These are phyloP conservation scores for Lontra canadensis DNA, from an alignment of 2,113 vertebrate genomes.

Conservation along the genomic window DNA sequence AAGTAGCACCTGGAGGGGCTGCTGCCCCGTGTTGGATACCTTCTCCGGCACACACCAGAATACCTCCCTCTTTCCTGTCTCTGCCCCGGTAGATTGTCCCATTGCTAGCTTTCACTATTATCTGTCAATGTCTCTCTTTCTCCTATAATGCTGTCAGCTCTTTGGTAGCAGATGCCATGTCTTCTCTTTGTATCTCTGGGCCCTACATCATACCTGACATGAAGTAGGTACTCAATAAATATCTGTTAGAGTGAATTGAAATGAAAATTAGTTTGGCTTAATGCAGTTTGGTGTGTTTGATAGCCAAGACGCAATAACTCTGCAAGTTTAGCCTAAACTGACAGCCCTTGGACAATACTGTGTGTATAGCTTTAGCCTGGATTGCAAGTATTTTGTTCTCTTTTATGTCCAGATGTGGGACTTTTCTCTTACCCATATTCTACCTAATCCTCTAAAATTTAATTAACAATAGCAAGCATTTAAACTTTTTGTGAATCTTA, in stretches of 20 bases:
- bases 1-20: background rate
- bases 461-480: background rate
- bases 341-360: background rate
- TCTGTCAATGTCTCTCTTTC: background rate
- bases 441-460: background rate
- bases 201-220: background rate
- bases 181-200: background rate
- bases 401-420: background rate
- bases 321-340: background rate
- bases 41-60: background rate
- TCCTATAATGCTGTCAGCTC: background rate
- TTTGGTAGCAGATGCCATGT: background rate
- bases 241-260: background rate
- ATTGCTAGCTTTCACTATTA: background rate
- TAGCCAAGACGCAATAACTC: background rate
- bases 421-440: background rate
- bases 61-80: background rate
- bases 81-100: background rate
- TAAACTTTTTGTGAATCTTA: background rate
- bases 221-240: background rate
- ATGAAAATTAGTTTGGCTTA: background rate
- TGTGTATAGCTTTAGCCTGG: background rate
- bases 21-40: rapidly evolving
- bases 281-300: background rate
- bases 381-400: background rate